phyloP scores from a whole-genome alignment of 2,797 vertebrate species.

The Saxicola maurus region DNA sequence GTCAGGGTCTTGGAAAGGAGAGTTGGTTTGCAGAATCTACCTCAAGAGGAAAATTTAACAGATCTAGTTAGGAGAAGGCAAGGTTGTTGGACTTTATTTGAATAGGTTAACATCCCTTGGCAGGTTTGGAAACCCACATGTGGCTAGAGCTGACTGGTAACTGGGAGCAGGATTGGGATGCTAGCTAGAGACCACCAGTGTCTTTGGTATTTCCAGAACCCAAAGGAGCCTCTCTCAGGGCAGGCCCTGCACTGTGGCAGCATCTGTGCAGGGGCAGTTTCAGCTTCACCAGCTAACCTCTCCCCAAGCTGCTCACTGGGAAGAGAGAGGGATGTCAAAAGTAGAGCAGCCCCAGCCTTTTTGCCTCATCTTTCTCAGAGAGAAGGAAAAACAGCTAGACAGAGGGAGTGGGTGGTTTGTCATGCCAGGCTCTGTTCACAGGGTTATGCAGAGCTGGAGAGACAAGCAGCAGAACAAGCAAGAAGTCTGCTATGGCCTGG shows the following conservation, averaged over 20 bases:
- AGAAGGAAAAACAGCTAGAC: neutral
- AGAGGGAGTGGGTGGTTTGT: neutral
- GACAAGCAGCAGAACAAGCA: neutral
- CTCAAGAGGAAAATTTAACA: neutral
- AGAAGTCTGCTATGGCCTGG: neutral
- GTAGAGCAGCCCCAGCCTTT: neutral
- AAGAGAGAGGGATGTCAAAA: neutral
- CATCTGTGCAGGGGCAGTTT: neutral
- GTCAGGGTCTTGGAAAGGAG: neutral
- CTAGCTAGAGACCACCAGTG: neutral
- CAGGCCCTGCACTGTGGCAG: neutral
- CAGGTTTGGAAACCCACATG: neutral
- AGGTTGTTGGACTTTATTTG: neutral
- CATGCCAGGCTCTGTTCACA: neutral
- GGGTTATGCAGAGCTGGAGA: neutral
- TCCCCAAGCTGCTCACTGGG: fast-evolving
- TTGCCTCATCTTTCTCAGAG: neutral
- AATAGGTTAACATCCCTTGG: neutral
- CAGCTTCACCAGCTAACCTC: neutral
- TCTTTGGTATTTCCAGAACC: neutral
- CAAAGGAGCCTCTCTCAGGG: neutral
- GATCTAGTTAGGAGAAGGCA: neutral
- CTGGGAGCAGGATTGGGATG: neutral
- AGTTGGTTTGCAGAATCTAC: neutral
- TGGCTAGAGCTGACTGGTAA: neutral